Conservation (phyloP, 2,888 invertebrate genomes). For the Temnothorax unifasciatus region DNA sequence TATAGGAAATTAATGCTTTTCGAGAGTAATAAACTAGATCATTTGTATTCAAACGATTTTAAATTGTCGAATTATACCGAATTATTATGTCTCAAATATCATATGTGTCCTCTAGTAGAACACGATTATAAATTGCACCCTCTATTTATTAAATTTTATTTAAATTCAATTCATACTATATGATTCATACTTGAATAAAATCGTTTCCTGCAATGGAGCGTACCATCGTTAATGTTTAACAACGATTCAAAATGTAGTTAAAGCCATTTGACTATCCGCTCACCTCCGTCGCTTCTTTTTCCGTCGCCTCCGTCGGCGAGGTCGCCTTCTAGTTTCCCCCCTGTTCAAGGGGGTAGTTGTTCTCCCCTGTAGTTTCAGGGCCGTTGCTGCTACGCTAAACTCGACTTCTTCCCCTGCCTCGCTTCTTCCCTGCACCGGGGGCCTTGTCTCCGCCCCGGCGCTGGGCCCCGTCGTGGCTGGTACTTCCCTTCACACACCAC, state of each 20-base stretch:
- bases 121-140: not conserved
- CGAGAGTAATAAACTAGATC: not conserved
- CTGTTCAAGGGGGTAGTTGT: constrained; percentile 82
- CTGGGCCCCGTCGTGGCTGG: constrained; percentile 85
- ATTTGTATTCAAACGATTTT: constrained; percentile 45
- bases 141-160: constrained; percentile 2
- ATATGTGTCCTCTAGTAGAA: not conserved
- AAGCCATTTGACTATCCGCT: constrained; percentile 56
- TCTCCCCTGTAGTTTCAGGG: constrained; percentile 83
- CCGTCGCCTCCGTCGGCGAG: constrained; percentile 85
- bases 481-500: constrained; percentile 67
- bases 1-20: not conserved
- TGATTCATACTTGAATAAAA: not conserved
- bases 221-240: not conserved
- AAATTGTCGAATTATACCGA: constrained; percentile 59
- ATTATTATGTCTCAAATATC: constrained; percentile 54
- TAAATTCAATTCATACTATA: not conserved
- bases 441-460: constrained; percentile 84
- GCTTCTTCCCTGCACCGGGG: constrained; percentile 85
- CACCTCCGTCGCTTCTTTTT: constrained; percentile 86
- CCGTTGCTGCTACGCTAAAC: constrained; percentile 83
- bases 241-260: not conserved
- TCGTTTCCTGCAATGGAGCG: not conserved
- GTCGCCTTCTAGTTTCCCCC: constrained; percentile 82
- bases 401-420: constrained; percentile 69